phyloP scores from a whole-genome alignment of 2,113 vertebrate genomes.

The Caretta caretta region DNA sequence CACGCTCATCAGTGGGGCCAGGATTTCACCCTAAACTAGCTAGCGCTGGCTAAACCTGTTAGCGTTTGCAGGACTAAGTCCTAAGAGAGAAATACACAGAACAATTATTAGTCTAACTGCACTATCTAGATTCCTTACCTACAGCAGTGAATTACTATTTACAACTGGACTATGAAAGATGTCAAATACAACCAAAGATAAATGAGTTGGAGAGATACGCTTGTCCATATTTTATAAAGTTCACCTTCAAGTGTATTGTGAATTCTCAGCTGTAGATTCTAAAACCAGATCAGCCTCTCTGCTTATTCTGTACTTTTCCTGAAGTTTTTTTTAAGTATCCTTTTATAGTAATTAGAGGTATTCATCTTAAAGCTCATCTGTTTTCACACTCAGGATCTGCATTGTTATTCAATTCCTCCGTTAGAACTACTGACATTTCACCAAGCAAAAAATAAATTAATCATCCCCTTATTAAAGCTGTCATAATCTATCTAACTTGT shows the following conservation, averaged over 20 bases:
- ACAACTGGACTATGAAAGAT: not conserved
- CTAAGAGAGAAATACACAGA: not conserved
- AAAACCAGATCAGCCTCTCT: not conserved
- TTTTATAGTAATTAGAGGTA: not conserved
- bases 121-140: not conserved
- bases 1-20: not conserved
- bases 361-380: constrained; percentile 20
- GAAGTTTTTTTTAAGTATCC: constrained; percentile 11
- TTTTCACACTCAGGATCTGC: not conserved
- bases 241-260: not conserved
- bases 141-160: not conserved
- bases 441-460: constrained; percentile 61
- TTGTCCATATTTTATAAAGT: not conserved
- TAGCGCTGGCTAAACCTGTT: not conserved
- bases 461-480: constrained; percentile 4
- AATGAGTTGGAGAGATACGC: not conserved
- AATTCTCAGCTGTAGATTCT: not conserved
- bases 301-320: not conserved
- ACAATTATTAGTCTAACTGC: not conserved
- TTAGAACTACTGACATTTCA: constrained; percentile 36
- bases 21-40: not conserved
- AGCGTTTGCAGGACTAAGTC: not conserved
- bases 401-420: constrained; percentile 2
- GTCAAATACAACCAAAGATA: not conserved
- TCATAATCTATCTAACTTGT: constrained; percentile 50